Percentiles rank a stretch among this genome's conserved stretches.
These are phyloP conservation scores for Bruchidius siliquastri DNA, from an alignment of 2,888 invertebrate species.

Conservation along the genomic window DNA sequence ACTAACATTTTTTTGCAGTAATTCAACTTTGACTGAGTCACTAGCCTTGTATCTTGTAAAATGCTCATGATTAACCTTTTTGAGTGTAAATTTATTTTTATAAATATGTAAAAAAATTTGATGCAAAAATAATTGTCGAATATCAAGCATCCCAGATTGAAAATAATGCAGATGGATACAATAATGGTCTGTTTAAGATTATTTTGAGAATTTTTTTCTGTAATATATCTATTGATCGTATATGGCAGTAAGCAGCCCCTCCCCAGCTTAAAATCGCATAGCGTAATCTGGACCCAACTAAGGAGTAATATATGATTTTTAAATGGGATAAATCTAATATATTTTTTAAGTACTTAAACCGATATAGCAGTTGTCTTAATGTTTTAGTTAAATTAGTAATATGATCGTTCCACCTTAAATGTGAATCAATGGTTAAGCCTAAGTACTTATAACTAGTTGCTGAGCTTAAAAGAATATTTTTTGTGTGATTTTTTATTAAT, in stretches of 20 bases:
- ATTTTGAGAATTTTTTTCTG: not conserved
- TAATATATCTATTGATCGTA: conserved; percentile 1
- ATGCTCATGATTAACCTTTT: no score
- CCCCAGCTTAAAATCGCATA: conserved; percentile 6
- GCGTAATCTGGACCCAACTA: conserved; percentile 5
- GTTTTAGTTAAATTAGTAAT: conserved; percentile 1
- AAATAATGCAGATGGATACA: no score
- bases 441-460: conserved; percentile 4
- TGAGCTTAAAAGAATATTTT: not conserved
- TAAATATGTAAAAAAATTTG: no score
- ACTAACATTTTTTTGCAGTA: no score
- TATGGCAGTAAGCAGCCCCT: not conserved
- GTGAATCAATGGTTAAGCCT: conserved; percentile 3
- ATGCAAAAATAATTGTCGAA: no score
- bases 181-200: not conserved
- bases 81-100: no score
- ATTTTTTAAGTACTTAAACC: conserved; percentile 1
- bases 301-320: conserved; percentile 2
- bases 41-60: no score
- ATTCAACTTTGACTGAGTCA: no score
- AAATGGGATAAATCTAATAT: not conserved
- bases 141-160: no score
- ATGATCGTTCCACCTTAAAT: conserved; percentile 4
- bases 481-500: not conserved
- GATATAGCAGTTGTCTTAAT: conserved; percentile 3